Evolutionary conservation across 2,113 vertebrate species (phyloP).

Genomic region (Bubo blakistoni): DNA sequence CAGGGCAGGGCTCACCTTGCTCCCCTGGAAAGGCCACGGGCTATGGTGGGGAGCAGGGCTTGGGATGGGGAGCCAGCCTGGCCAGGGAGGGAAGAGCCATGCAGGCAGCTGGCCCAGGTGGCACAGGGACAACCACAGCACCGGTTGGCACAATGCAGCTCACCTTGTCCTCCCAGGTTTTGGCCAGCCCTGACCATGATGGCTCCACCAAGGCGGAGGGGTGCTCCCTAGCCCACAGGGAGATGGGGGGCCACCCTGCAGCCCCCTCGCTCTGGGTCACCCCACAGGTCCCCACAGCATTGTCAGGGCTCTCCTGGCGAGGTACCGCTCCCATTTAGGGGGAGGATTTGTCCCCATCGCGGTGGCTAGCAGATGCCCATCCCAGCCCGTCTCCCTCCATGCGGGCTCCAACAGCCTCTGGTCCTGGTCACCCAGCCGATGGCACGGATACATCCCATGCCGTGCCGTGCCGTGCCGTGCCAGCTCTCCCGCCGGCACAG

Average conservation of each 20-base stretch:
- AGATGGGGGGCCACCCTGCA: background rate
- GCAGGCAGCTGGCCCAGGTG: background rate
- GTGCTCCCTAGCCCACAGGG: background rate
- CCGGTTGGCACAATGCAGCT: background rate
- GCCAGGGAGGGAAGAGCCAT: background rate
- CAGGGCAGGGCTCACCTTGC: fast-evolving
- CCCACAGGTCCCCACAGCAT: background rate
- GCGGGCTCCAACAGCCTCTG: background rate
- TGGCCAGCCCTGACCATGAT: fast-evolving
- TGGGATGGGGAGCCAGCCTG: background rate
- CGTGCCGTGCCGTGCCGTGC: too few species aligned
- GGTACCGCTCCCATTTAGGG: fast-evolving
- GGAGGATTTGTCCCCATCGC: background rate
- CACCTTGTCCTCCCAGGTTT: background rate
- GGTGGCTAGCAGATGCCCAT: background rate
- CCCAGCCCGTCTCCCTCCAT: fast-evolving
- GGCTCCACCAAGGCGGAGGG: fast-evolving
- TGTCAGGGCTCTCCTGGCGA: background rate
- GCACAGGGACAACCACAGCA: background rate
- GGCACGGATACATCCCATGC: fast-evolving
- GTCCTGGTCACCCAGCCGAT: background rate
- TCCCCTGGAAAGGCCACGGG: background rate
- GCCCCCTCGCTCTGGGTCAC: background rate
- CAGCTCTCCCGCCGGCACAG: background rate
- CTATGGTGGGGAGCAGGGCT: background rate